Base-by-base conservation (phyloP, 2,888 invertebrate genomes). In the Scelioninae gen. 2 region DNA sequence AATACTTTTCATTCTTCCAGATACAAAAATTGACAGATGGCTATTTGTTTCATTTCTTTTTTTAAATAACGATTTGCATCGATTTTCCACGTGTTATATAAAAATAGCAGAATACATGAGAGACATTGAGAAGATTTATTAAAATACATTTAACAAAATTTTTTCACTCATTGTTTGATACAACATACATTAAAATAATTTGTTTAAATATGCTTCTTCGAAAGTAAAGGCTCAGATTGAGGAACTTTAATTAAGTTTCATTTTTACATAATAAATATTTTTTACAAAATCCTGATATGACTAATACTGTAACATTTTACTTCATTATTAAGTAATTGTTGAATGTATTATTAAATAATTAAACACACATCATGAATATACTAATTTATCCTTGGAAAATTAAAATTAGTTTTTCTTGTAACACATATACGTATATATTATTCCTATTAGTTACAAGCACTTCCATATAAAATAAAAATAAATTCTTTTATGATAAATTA, bases 61-160 rank as follows among this genome's bases (percentile, higher is more conserved):
- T 33, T 70, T 57, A 18, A 63, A 22, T 46, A 45, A 22, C 31
- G 15, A 37, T 35, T 53, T 31, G 6, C 35, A 33, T 48, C 33
- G 25, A 53, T 61, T 63, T 10, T 61, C 22, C 39, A 57, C 48
- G 13, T 45, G 22, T 58, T 68, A 39, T 68, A 60, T 50, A 70
- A 70, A 70, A 70, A 61, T 48, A 60, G 69, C 15, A 70, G 37
- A 55, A 70, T 48, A 48, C 63, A 63, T 55, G 48, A 58, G 41
- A 45, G 45, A 55, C 46, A 64, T 64, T 52, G 43, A 43, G n/a
- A 16, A n/a, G n/a, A n/a, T n/a, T 15, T 45, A 53, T 45, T 55
- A 28, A 53, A 64, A 55, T 18, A 28, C 19, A 5, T 22, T 37
- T 52, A 63, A 52, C 13, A 5, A 3, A 48, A 61, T n/a, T 60